Evolutionary conservation across 37 sponge, comb jelly and placozoan genomes (phyloP).

Genomic region (Spongilla lacustris): DNA sequence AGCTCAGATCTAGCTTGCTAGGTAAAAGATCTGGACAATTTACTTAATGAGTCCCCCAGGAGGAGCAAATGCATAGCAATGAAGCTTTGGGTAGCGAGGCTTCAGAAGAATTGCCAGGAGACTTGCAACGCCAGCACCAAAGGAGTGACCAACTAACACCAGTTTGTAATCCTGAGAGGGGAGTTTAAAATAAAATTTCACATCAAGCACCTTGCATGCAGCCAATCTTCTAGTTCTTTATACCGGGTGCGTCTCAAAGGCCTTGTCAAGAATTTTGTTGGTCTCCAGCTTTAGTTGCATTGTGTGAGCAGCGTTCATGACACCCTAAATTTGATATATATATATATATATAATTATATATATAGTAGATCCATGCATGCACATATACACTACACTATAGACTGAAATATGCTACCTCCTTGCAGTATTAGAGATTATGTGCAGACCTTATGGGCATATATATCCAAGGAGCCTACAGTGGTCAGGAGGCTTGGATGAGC

Average conservation of each 20-base stretch:
- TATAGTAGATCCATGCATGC: not conserved
- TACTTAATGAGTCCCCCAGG: slow-evolving; percentile 51
- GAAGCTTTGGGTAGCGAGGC: slow-evolving; percentile 42
- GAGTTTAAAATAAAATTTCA: not conserved
- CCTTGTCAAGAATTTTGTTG: slow-evolving; percentile 40
- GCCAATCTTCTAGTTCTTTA: not conserved
- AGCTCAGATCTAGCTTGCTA: not conserved
- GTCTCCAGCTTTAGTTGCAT: slow-evolving; percentile 63
- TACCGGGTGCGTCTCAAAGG: slow-evolving; percentile 52
- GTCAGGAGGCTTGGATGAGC: slow-evolving; percentile 54
- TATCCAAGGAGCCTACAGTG: slow-evolving; percentile 22
- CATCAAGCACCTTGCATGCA: not conserved
- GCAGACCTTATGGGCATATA: slow-evolving; percentile 69
- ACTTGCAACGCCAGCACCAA: slow-evolving; percentile 67
- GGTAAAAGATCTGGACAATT: too few species aligned
- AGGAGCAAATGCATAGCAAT: slow-evolving; percentile 80
- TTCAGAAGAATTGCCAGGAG: slow-evolving; percentile 67
- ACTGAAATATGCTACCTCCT: too few species aligned
- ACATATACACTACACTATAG: too few species aligned
- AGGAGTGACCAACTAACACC: slow-evolving; percentile 66
- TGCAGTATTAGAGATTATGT: too few species aligned
- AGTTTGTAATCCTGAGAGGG: slow-evolving; percentile 51
- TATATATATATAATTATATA: slow-evolving; percentile 2
- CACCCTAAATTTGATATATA: slow-evolving; percentile 36
- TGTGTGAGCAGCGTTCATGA: slow-evolving; percentile 53